A percentile compares a stretch with the other conserved stretches of the same genome.
These are phyloP conservation scores for Mnemiopsis leidyi DNA, from an alignment of 37 sponge, comb jelly and placozoan genomes.

Conservation along the genomic window DNA sequence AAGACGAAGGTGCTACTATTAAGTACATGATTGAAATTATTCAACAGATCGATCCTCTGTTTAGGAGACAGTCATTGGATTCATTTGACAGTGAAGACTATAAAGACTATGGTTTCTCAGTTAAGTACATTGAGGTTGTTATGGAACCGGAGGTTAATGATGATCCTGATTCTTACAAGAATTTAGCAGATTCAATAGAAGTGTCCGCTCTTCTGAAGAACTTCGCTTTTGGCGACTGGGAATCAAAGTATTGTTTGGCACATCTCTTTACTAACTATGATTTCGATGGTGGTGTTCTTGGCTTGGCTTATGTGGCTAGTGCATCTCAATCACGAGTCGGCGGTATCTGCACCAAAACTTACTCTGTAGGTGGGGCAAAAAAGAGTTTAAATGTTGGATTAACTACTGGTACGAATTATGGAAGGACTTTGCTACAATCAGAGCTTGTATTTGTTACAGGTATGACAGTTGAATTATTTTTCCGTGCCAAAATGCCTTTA, in stretches of 20 bases:
- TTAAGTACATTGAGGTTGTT: slow-evolving; percentile 34
- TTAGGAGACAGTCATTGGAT: slow-evolving; percentile 1
- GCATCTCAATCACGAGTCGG: slow-evolving; percentile 67
- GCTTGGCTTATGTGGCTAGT: slow-evolving; percentile 76
- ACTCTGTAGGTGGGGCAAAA: neutral
- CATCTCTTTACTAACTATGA: slow-evolving; percentile 73
- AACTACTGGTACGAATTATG: slow-evolving; percentile 46
- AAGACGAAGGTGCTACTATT: slow-evolving; percentile 25
- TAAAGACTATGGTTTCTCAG: neutral
- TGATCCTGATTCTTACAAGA: neutral
- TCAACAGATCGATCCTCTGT: slow-evolving; percentile 24
- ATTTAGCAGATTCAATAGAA: neutral
- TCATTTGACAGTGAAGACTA: neutral
- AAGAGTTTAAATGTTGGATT: slow-evolving; percentile 8
- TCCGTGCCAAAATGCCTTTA: too few species aligned
- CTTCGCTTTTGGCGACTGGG: slow-evolving; percentile 68
- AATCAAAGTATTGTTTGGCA: slow-evolving; percentile 70
- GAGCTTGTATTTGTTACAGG: slow-evolving; percentile 60
- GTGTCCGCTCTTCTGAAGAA: slow-evolving; percentile 64
- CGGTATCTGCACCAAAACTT: slow-evolving; percentile 72
- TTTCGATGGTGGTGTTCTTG: slow-evolving; percentile 70
- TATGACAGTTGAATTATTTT: too few species aligned
- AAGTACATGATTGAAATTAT: slow-evolving; percentile 60
- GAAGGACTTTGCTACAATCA: slow-evolving; percentile 8
- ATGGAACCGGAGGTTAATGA: neutral